Conservation (phyloP, 2,113 vertebrate species). For the Trachemys scripta region DNA sequence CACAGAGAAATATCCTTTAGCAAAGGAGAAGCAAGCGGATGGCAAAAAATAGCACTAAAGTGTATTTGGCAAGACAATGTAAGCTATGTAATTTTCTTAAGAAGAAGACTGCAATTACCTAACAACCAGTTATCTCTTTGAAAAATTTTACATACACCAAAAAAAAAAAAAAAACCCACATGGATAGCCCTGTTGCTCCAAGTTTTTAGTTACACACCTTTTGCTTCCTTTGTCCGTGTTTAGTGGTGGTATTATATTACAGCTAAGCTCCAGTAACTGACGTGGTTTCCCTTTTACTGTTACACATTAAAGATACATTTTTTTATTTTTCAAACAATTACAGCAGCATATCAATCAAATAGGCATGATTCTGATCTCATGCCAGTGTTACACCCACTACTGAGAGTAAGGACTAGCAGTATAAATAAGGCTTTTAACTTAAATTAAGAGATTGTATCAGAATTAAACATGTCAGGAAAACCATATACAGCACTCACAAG, state of each 20-base stretch:
- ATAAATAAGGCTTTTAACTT: background rate
- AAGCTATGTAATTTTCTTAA: background rate
- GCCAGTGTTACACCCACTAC: background rate
- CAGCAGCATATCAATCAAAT: background rate
- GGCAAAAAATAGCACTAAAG: background rate
- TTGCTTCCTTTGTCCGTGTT: background rate
- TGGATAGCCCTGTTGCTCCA: background rate
- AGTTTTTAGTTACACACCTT: background rate
- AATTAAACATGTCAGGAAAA: background rate
- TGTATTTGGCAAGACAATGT: background rate
- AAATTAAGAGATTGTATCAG: background rate
- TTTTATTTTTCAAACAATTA: background rate
- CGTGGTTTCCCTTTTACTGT: background rate
- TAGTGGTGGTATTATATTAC: background rate
- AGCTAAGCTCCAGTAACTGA: background rate
- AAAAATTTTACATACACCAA: background rate
- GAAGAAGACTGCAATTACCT: background rate
- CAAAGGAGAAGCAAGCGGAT: background rate
- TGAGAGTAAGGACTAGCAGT: background rate
- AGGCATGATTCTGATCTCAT: background rate
- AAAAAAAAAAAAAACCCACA: background rate
- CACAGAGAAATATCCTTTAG: background rate
- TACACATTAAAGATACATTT: background rate
- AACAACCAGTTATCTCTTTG: background rate
- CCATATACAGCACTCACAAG: background rate